phyloP scores from a whole-genome alignment of 2,113 vertebrate genomes.

The Thamnophis sirtalis region DNA sequence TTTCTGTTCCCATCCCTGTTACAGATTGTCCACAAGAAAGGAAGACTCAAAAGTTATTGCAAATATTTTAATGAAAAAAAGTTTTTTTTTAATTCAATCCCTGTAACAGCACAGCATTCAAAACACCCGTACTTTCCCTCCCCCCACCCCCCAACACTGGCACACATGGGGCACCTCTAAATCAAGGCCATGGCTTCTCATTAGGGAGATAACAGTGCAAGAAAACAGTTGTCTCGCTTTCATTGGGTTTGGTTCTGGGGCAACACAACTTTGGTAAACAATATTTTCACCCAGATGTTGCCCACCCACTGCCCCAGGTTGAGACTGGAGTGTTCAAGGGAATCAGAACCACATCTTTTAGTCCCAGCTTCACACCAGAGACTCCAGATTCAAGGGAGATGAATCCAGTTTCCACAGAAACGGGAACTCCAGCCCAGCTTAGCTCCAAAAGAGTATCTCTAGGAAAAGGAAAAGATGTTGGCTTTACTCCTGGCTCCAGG shows the following conservation, averaged over 20 bases:
- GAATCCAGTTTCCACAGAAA: not conserved
- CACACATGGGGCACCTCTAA: not conserved
- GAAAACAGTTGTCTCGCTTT: not conserved
- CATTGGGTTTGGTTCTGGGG: not conserved
- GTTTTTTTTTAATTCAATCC: not conserved
- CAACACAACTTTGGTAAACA: not conserved
- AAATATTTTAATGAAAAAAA: constrained; percentile 23
- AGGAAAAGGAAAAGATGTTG: not conserved
- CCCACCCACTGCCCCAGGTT: not conserved
- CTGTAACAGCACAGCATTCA: not conserved
- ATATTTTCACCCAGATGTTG: not conserved
- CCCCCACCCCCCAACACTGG: not conserved
- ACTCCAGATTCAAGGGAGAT: not conserved
- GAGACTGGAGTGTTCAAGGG: not conserved
- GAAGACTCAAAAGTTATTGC: not conserved
- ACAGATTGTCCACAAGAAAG: not conserved
- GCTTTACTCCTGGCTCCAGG: not conserved
- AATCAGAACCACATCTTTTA: not conserved
- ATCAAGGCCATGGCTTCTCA: not conserved
- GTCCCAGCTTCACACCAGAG: not conserved
- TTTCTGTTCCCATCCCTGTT: not conserved
- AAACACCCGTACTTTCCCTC: not conserved
- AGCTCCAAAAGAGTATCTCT: not conserved
- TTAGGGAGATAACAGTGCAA: not conserved
- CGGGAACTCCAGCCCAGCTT: not conserved